Base-by-base conservation (phyloP, 2,797 vertebrate genomes). In the Synanceia verrucosa region DNA sequence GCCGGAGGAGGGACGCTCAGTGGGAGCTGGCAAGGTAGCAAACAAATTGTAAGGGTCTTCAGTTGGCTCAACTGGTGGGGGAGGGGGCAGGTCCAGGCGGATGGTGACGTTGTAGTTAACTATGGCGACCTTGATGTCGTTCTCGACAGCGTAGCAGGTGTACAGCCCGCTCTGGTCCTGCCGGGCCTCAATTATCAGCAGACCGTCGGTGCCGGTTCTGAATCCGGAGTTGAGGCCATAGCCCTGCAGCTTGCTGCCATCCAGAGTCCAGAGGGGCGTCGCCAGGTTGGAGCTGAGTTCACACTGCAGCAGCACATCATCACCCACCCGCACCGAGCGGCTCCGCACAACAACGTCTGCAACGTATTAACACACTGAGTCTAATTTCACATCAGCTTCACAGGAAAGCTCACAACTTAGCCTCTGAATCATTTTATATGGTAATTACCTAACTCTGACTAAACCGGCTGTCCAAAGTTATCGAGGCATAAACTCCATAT, bases 251-350 rank as follows among this genome's bases (percentile, higher is more conserved):
- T 93, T 85, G 0, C 76, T 84, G 70, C 93, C 93, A 0, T 97
- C 95, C 73, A 96, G 85, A 9, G 94, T 94, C 98, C 98, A 99
- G 36, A 91, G 58, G 0, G 96, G 95, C 3, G 86, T 92, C 0
- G 97, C 97, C 88, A 98, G 85, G 91, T 99, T 99, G 71, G 98
- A 99, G 48, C 84, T 94, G 81, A 98, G 95, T 85, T 98, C 96
- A 0, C 98, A 99, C 85, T 96, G 96, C 82, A 99, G 90, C 64
- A 99, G 94, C 71, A 97, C 94, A 0, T 99, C 97, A 0, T 97
- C 96, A 0, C 96, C 96, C 19, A 91, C 94, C 73, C 95, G 93
- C 79, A 99, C 96, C 0, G 93, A 94, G 69, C 96, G 95, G 46
- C 88, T 95, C 82, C 94, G 95, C 89, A 87, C 77, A 0, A 28